These are phyloP conservation scores for Limenitis camilla DNA, from an alignment of 2,888 invertebrate species.

Conservation along the genomic window DNA sequence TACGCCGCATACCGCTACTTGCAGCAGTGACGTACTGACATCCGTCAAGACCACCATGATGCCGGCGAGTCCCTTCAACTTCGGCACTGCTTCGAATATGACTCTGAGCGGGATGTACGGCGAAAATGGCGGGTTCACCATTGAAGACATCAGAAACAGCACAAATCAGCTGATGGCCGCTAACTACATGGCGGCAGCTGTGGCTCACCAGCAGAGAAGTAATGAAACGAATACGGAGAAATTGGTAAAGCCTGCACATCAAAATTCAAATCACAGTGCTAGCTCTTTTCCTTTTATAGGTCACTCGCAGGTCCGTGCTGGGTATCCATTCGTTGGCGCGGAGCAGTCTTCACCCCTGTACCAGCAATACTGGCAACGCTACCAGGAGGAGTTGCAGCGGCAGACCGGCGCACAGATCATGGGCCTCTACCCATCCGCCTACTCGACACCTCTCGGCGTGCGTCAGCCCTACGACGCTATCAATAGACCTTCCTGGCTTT, in stretches of 20 bases:
- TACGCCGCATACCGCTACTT: constrained; percentile 76
- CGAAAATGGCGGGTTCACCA: constrained; percentile 79
- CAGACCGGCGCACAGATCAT: constrained; percentile 77
- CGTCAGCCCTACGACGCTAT: constrained; percentile 83
- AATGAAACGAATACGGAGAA: constrained; percentile 54
- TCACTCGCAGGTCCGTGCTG: constrained; percentile 74
- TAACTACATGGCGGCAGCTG: constrained; percentile 68
- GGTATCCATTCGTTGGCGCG: constrained; percentile 77
- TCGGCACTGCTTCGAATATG: constrained; percentile 80
- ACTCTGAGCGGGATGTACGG: constrained; percentile 74
- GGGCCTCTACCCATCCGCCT: constrained; percentile 79
- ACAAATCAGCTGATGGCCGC: constrained; percentile 77
- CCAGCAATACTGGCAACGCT: constrained; percentile 80
- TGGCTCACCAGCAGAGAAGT: constrained; percentile 60
- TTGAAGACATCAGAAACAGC: constrained; percentile 78
- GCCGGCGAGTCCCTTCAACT: constrained; percentile 89
- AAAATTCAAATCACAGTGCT: constrained; percentile 52
- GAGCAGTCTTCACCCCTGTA: constrained; percentile 80
- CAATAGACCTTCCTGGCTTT: constrained; percentile 81
- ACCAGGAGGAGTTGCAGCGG: constrained; percentile 75
- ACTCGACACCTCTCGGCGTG: constrained; percentile 77
- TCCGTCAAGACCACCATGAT: constrained; percentile 77
- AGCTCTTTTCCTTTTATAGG: constrained; percentile 77
- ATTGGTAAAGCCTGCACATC: constrained; percentile 65
- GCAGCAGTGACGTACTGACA: constrained; percentile 62